Base-by-base conservation (phyloP, 2,113 vertebrate species). In the Petromus typicus region DNA sequence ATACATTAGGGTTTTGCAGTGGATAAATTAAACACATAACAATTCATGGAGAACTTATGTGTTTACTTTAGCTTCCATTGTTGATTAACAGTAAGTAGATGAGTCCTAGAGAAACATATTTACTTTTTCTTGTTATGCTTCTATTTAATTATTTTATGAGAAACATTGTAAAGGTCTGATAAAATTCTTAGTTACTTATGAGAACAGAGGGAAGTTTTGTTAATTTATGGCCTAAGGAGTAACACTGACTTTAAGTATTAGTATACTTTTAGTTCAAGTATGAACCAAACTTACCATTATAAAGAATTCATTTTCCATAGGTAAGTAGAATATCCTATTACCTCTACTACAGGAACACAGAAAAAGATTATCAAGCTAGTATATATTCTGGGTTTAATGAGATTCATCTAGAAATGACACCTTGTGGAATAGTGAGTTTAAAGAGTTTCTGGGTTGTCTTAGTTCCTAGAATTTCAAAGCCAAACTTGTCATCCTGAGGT, bases 101-200 rank as follows among this genome's bases (percentile, higher is more conserved):
- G 32, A 73, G 14, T 83, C 27, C 40, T 75, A 89, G 18, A 61
- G 18, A 86, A 83, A 61, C 32, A 75, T 48, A 37, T 40, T 61
- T 56, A 51, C 32, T 81, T 83, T 85, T 82, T 67, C 34, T 34
- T 66, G 18, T 78, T 94, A 57, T 43, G 7, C 14, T 90, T 64
- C 63, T 40, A 92, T 75, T 96, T 75, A 4, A 78, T 81, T 67
- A 25, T 87, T 89, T 89, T 54, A 64, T 86, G 75, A 82, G n/a
- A 93, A 81, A 85, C 88, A 73, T 11, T 82, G 5, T 67, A 43
- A 3, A 30, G 86, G 14, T 57, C 76, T 67, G 78, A 61, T 89
- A 64, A 40, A 59, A 67, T 34, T 93, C 59, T 64, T 90, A 76
- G 51, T 43, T 86, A 88, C 27, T 82, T 96, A 57, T 71, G 37